Evolutionary conservation across 2,797 vertebrate genomes (phyloP).

Genomic region (Sciaenops ocellatus): DNA sequence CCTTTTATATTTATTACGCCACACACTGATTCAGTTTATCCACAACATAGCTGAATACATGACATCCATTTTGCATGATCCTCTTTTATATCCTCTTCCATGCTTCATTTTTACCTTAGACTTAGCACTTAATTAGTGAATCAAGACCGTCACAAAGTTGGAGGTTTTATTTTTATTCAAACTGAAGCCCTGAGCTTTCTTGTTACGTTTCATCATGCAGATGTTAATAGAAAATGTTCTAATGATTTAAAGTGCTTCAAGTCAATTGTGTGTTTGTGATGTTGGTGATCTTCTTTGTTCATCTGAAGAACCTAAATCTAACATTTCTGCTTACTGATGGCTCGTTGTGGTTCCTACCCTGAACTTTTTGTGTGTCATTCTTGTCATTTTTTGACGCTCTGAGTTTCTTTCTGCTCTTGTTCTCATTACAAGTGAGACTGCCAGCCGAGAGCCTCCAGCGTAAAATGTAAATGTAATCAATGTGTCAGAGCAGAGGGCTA

Average conservation of each 20-base stretch:
- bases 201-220: not conserved
- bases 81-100: not conserved
- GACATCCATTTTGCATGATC: too few species aligned
- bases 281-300: not conserved
- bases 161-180: not conserved
- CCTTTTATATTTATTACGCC: not conserved
- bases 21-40: too few species aligned
- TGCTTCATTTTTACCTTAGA: not conserved
- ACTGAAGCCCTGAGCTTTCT: not conserved
- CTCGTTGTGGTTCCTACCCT: not conserved
- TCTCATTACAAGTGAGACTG: not conserved
- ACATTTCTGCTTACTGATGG: not conserved
- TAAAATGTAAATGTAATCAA: conserved; percentile 32
- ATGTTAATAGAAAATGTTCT: not conserved
- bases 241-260: not conserved
- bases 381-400: not conserved
- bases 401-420: not conserved
- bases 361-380: not conserved
- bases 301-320: not conserved
- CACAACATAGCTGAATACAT: not conserved
- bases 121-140: not conserved
- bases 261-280: not conserved
- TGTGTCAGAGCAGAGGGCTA: not conserved
- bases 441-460: not conserved
- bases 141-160: not conserved